Evolutionary conservation across 2,888 invertebrate species (phyloP).

Genomic region (Cantharis rustica): DNA sequence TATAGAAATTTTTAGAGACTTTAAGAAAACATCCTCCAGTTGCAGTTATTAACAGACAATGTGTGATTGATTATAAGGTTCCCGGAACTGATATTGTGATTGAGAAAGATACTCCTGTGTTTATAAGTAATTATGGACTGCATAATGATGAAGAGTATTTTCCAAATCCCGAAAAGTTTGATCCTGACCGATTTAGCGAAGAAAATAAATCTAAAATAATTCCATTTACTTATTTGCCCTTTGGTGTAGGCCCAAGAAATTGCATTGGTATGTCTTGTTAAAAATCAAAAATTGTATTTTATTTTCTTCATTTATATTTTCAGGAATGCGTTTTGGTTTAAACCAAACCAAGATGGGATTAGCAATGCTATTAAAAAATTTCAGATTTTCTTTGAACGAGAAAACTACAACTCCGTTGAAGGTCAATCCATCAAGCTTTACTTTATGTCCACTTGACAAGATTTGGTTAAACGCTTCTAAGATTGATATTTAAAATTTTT

Average conservation of each 20-base stretch:
- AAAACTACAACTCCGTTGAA: slow-evolving; percentile 23
- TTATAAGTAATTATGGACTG: background rate
- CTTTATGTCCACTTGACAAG: background rate
- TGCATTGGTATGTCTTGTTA: slow-evolving; percentile 57
- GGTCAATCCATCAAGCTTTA: slow-evolving; percentile 8
- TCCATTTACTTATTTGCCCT: slow-evolving; percentile 61
- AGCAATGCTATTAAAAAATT: slow-evolving; percentile 32
- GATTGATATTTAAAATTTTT: no score
- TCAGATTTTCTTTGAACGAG: slow-evolving; percentile 25
- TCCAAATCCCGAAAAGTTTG: background rate
- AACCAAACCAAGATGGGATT: slow-evolving; percentile 46
- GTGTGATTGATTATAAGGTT: background rate
- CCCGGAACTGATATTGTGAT: background rate
- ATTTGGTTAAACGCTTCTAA: slow-evolving; percentile 3
- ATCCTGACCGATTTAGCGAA: background rate
- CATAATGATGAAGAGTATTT: background rate
- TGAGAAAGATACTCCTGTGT: background rate
- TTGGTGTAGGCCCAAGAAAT: slow-evolving; percentile 63
- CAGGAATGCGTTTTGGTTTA: slow-evolving; percentile 45
- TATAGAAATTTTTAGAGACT: background rate
- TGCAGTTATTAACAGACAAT: background rate
- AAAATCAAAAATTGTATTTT: background rate
- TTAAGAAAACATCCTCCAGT: background rate
- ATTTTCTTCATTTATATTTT: slow-evolving; percentile 11
- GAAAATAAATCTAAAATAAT: background rate